Evolutionary conservation across 1,140 invertebrate species (phyloP), one percentile per base, ranked within the genome.

Genomic region (Drosophila athabasca): DNA sequence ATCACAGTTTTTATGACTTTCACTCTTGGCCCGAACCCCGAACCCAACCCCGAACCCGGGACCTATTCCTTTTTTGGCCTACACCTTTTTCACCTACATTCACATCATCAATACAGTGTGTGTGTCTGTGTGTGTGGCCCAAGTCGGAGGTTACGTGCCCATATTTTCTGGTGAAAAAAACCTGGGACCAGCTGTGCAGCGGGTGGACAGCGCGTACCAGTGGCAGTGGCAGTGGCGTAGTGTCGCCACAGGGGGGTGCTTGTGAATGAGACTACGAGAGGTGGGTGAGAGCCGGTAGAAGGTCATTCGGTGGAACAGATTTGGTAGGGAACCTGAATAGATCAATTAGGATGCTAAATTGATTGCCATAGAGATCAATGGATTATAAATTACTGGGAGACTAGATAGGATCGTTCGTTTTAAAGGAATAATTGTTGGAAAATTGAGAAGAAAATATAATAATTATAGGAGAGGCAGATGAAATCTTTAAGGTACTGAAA

Each of bases 101-200:
- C 53, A 39, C 35, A 39, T 39, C 43, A 55, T 43, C 39, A 52
- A 51, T 70, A 58, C 39, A 58, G 39, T 69, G 60, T 68, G 74
- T 22, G 64, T 45, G 68, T 58, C 31, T 70, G 65, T 73, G 75
- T 87, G 50, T 88, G 82, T 87, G 78, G 82, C 83, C 9, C 11
- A 55, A 76, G 78, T 78, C 78, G 69, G 75, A 83, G 75, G 62
- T 79, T 78, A 85, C 82, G 82, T 87, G 82, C 78, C 82, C 82
- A 87, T 85, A 45, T 68, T 79, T 87, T 85, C 78, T 75, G 62
- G 62, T 61, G 75, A 82, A 78, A 81, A 77, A 65, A 9, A 39
- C 52, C 50, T 58, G 26, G 52, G 43, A 70, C 82, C 83, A 85
- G 69, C 82, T 85, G 78, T 68, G 59, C 60, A 41, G 26, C 35